A percentile compares a stretch with the other conserved stretches of the same genome.
Conservation (phyloP, 2,797 vertebrate genomes). For the Eulemur rubriventer region DNA sequence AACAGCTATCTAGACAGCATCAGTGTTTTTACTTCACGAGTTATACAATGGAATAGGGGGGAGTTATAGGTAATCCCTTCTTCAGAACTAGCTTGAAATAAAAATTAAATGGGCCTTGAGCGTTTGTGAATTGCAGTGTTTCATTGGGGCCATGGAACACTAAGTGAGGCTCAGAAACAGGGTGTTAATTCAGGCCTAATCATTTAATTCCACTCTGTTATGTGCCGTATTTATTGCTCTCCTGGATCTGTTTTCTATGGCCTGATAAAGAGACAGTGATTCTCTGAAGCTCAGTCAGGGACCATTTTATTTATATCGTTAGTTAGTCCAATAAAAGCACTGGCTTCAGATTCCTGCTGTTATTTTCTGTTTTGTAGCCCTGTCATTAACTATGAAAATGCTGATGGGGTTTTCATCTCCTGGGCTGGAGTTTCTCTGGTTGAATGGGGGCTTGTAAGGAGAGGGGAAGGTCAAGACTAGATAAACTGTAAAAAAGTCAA, state of each 20-base stretch:
- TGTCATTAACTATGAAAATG: conserved; percentile 82
- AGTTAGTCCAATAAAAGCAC: conserved; percentile 84
- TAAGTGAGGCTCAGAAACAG: conserved; percentile 73
- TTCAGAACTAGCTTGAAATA: conserved; percentile 67
- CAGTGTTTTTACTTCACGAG: conserved; percentile 57
- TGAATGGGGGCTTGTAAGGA: background rate
- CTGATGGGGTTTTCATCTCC: conserved; percentile 53
- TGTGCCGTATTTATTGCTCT: conserved; percentile 80
- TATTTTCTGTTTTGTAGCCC: conserved; percentile 77
- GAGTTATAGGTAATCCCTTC: conserved; percentile 70
- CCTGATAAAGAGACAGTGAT: conserved; percentile 82
- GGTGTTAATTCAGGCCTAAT: conserved; percentile 79
- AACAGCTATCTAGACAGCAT: conserved; percentile 56
- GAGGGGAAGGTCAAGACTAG: background rate
- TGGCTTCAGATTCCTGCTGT: conserved; percentile 79
- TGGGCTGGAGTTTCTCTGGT: background rate
- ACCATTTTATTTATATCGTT: conserved; percentile 87
- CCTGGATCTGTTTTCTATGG: conserved; percentile 84
- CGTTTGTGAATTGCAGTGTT: conserved; percentile 66
- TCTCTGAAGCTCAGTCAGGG: conserved; percentile 84
- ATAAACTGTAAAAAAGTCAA: background rate
- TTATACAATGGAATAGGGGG: conserved; percentile 56
- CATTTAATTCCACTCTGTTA: conserved; percentile 79
- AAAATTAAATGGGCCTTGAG: conserved; percentile 73
- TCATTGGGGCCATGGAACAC: conserved; percentile 72